A percentile compares a stretch with the other conserved stretches of the same genome.
Evolutionary conservation across 2,888 invertebrate species (phyloP).

Genomic region (Euclidia mi): DNA sequence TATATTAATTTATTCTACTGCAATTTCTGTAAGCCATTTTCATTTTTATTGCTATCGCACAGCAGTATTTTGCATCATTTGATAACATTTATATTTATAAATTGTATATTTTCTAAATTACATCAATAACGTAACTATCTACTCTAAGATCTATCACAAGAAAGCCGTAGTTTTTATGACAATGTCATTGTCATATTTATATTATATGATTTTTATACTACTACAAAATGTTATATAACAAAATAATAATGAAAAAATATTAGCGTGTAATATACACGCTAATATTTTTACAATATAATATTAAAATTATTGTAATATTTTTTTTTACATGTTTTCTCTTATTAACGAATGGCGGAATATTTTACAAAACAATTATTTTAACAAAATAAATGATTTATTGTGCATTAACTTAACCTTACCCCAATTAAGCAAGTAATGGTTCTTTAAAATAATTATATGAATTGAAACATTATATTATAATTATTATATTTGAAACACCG

Average conservation of each 20-base stretch:
- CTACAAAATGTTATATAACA: not conserved
- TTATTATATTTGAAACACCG: no score
- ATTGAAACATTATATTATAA: no score
- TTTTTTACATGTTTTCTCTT: conserved; percentile 18
- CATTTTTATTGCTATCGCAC: conserved; percentile 82
- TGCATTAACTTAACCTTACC: conserved; percentile 46
- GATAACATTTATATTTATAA: conserved; percentile 2
- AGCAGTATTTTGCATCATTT: conserved; percentile 67
- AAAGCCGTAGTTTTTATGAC: conserved; percentile 2
- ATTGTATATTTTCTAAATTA: conserved; percentile 1
- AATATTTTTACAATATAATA: conserved; percentile 4
- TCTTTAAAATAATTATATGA: no score
- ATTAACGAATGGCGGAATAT: conserved; percentile 33
- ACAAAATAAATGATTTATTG: conserved; percentile 35
- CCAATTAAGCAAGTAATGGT: conserved; percentile 8
- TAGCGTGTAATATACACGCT: no score
- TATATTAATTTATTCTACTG: not conserved
- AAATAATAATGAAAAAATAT: not conserved
- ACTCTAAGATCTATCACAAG: conserved; percentile 3
- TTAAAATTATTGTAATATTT: not conserved
- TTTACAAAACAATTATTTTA: conserved; percentile 16
- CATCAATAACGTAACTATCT: not conserved
- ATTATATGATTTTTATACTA: conserved; percentile 1
- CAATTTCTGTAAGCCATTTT: conserved; percentile 1
- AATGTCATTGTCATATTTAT: not conserved